Base-by-base conservation (phyloP, 1,140 invertebrate genomes). In the Zaprionus vittiger region DNA sequence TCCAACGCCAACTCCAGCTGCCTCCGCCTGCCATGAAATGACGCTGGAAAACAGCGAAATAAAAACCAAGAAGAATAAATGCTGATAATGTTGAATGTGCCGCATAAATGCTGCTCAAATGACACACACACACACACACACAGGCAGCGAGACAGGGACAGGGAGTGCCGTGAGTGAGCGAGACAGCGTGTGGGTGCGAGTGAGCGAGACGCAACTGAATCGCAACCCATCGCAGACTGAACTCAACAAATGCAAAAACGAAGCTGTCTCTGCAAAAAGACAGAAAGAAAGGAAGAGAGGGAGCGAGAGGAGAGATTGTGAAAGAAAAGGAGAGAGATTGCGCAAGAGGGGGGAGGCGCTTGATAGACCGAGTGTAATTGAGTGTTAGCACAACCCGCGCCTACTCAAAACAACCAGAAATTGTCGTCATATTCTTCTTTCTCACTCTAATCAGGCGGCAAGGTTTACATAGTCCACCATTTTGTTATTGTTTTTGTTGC, bases 41-140 rank as follows among this genome's bases (percentile, higher is more conserved):
- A 89, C 84, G 74, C 71, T 87, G 84, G 66, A 89, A 89, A 87
- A 87, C 83, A 87, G 81, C 85, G 72, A 87, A 87, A 87, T 87
- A 87, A 87, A 80, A 80, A 73, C 74, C 78, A 73, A 80, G 75
- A 80, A 73, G 62, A 77, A 80, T 80, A 77, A 80, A 80, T 73
- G 78, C 78, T 80, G 78, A 80, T 80, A 80, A 80, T 80, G 75
- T 80, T 78, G 75, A 80, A 77, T 80, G 78, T 80, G 74, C 34
- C 75, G 75, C 78, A 80, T 80, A 80, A 80, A 80, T 80, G 78
- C 78, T 57, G 61, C 70, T 73, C 69, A 77, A 77, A 80, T 73
- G 74, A 78, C 72, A 74, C 55, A 75, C 28, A 31, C 72, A 74
- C 55, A 75, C 28, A 31, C 28, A 28, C 28, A 31, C 37, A 38